phyloP scores from a whole-genome alignment of 1,140 invertebrate genomes.

The Drosophila quadrilineata region DNA sequence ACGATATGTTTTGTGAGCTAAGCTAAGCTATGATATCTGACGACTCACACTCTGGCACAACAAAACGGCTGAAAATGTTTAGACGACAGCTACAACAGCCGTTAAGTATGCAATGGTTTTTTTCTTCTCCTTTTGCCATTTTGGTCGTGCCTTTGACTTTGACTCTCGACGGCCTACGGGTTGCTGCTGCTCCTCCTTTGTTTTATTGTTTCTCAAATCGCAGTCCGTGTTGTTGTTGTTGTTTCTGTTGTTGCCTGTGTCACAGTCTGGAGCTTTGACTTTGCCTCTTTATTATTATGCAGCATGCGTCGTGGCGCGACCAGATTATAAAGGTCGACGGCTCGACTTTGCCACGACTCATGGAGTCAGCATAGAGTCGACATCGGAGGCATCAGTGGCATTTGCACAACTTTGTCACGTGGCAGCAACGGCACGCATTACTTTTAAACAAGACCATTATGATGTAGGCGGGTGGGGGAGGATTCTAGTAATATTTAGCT shows the following conservation, averaged over 20 bases:
- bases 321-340: constrained; percentile 46
- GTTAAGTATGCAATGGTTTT: constrained; percentile 44
- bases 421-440: constrained; percentile 30
- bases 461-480: neutral
- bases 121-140: constrained; percentile 4
- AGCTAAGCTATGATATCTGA: neutral
- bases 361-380: neutral
- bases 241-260: constrained; percentile 13
- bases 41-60: no score
- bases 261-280: constrained; percentile 35
- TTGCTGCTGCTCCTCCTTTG: constrained; percentile 43
- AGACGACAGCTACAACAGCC: constrained; percentile 20
- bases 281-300: constrained; percentile 51
- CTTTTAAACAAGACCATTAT: constrained; percentile 41
- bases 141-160: constrained; percentile 19
- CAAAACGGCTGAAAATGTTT: constrained; percentile 20
- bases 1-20: no score
- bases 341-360: neutral
- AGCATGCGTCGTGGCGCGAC: constrained; percentile 36
- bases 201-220: constrained; percentile 54
- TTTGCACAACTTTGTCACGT: constrained; percentile 55
- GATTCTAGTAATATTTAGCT: constrained; percentile 17
- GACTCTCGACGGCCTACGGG: constrained; percentile 12
- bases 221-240: constrained; percentile 12
- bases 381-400: constrained; percentile 2